Base-by-base conservation (phyloP, 92 coral and sea anemone species). In the Porites cylindrica region DNA sequence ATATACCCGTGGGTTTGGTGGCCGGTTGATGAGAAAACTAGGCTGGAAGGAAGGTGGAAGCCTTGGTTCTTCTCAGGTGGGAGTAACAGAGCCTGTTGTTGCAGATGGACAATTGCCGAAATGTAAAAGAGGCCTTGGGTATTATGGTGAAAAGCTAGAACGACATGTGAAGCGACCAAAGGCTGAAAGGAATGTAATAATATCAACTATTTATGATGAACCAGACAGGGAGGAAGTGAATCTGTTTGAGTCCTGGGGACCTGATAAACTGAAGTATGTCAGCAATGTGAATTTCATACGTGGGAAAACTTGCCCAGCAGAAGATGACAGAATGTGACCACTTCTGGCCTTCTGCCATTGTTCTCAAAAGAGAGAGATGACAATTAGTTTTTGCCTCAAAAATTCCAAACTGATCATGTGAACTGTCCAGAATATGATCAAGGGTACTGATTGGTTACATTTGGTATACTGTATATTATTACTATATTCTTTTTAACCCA, bases 1-100 rank as follows among this genome's bases (percentile, higher is more conserved):
- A 77, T 79, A 93, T 78, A 97, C 99, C 0, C 90, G 87, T 82
- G 99, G 98, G 26, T 88, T 97, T 86, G 99, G 98, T 29, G 95
- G 99, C 51, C 86, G 72, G 10, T 59, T 97, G 52, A 95, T 97
- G 99, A 93, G 92, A 17, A 90, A 78, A 18, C 98, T 95, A 69
- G 99, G 99, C 4, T 97, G 99, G 99, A 87, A 47, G 10, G 96
- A 91, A 67, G 99, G 99, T 21, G 88, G 69, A 50, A 91, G 98
- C 68, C 83, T 97, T 67, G 99, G 99, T n/a, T 85, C 90, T 13
- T 95, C 98, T 4, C 95, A 93, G 86, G 88, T 77, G 3, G 99
- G 99, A 16, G 93, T 92, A 8, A 91, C 88, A 10, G 95, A 97
- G 80, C 99, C 99, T 65, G 80, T 97, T 3, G 79, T 93, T 72